Conservation (phyloP, 2,797 vertebrate genomes). For the Agapornis canus region DNA sequence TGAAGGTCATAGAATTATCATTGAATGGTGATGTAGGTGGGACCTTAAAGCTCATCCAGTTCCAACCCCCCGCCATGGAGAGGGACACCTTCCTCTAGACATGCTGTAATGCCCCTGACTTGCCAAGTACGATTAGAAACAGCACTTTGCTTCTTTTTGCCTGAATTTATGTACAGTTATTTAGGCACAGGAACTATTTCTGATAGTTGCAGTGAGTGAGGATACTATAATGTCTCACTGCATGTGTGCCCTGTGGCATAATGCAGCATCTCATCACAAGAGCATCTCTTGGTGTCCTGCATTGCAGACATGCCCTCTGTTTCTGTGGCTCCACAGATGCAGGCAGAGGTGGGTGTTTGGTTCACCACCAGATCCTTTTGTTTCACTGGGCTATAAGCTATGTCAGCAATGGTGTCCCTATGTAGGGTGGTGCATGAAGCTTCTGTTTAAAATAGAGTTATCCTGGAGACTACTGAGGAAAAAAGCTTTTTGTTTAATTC, state of each 20-base stretch:
- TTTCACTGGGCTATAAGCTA: not conserved
- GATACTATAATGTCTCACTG: not conserved
- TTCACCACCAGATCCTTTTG: not conserved
- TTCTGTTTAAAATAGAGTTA: not conserved
- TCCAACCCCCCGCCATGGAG: not conserved
- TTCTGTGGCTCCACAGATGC: not conserved
- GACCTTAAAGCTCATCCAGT: not conserved
- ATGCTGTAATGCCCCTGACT: fast-evolving
- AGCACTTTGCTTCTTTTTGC: not conserved
- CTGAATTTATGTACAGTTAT: not conserved
- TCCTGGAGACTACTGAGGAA: not conserved
- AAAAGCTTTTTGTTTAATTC: not conserved
- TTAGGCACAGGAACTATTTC: not conserved
- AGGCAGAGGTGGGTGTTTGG: not conserved
- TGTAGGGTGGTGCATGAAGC: not conserved
- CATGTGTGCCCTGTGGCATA: not conserved
- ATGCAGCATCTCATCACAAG: not conserved
- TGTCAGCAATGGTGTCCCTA: not conserved
- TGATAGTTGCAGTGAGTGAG: not conserved
- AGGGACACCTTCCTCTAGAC: not conserved
- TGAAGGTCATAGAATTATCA: not conserved
- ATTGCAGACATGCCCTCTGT: not conserved
- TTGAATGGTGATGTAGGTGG: not conserved
- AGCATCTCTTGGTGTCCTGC: not conserved
- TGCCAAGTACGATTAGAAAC: not conserved